Percentiles rank a stretch among this genome's conserved stretches.
Conservation (phyloP, 2,888 invertebrate genomes). For the Chrysina gloriosa region DNA sequence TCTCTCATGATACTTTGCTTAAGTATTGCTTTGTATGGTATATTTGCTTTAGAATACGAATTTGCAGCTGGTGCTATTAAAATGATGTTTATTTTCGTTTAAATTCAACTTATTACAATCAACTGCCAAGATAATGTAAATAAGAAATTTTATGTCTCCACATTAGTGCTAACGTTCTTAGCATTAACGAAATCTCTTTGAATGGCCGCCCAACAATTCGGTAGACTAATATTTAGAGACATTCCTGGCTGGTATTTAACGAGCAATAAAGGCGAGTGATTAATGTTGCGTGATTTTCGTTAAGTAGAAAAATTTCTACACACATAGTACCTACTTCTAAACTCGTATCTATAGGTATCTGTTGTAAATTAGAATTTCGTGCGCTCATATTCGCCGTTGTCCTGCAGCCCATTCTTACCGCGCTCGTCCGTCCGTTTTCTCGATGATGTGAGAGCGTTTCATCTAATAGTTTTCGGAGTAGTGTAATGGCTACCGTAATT, state of each 20-base stretch:
- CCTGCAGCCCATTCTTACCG: too few relatives aligned
- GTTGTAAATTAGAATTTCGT: constrained; percentile 9
- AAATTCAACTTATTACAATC: too few relatives aligned
- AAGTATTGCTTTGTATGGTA: too few relatives aligned
- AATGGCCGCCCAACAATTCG: constrained; percentile 20
- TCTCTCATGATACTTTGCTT: too few relatives aligned
- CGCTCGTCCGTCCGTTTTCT: too few relatives aligned
- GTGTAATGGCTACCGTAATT: constrained; percentile 27
- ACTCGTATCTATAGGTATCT: not conserved
- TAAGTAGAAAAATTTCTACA: not conserved
- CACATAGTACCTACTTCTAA: too few relatives aligned
- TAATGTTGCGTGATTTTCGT: constrained; percentile 12
- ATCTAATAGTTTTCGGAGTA: constrained; percentile 13
- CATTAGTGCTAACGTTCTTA: not conserved
- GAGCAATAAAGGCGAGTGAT: constrained; percentile 18
- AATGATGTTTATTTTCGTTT: too few relatives aligned
- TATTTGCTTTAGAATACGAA: too few relatives aligned
- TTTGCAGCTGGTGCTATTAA: too few relatives aligned
- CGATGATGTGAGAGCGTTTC: constrained; percentile 1
- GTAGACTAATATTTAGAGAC: constrained; percentile 44
- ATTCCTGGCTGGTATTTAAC: constrained; percentile 7
- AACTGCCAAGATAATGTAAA: too few relatives aligned
- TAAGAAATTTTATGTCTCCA: not conserved
- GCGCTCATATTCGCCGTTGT: constrained; percentile 3
- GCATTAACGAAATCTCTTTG: not conserved